Base-by-base conservation (phyloP, 2,113 vertebrate genomes). In the Melanocharis versteri region DNA sequence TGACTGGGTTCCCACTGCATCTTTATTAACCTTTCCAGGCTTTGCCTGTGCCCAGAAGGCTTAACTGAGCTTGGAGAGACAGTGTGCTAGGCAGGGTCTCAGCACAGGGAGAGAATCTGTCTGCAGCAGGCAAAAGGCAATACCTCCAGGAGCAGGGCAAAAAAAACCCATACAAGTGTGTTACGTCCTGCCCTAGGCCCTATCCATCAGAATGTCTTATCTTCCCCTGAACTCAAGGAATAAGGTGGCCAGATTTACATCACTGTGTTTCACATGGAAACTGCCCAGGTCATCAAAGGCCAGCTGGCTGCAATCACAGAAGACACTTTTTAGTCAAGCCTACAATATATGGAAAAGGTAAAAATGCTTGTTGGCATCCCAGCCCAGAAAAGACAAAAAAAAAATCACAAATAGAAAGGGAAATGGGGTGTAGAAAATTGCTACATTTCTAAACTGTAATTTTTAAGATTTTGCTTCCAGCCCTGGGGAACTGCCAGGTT, bases 401-500 rank as follows among this genome's bases (percentile, higher is more conserved):
- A 39, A 26, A 30, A n/a, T 53, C 31, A 72, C 27, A 86, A 71
- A 82, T 2, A 61, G 28, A 77, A 83, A 24, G 23, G 42, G 56
- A 77, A 83, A 57, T 26, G 47, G 21, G 4, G 9, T 50, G n/a
- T 75, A 92, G 64, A 47, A 87, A 89, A 93, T 40, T 48, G 31
- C 37, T 94, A 26, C 53, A 56, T 54, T 83, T 65, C 77, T 89
- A 68, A 79, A 91, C 30, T 8, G 45, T 76, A 18, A n/a, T 75
- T 95, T 90, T 90, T 54, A 53, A 83, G 72, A 69, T 87, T 85
- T 90, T 80, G 11, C 62, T 94, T 78, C 87, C 65, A 92, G 42
- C 40, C 50, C 35, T 89, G 86, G 62, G 89, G 66, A 87, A 23
- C 39, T 84, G 89, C 75, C 87, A 88, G 45, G 28, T 13, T 65